phyloP scores from a whole-genome alignment of 2,797 vertebrate species.

The Notolepis coatsorum region DNA sequence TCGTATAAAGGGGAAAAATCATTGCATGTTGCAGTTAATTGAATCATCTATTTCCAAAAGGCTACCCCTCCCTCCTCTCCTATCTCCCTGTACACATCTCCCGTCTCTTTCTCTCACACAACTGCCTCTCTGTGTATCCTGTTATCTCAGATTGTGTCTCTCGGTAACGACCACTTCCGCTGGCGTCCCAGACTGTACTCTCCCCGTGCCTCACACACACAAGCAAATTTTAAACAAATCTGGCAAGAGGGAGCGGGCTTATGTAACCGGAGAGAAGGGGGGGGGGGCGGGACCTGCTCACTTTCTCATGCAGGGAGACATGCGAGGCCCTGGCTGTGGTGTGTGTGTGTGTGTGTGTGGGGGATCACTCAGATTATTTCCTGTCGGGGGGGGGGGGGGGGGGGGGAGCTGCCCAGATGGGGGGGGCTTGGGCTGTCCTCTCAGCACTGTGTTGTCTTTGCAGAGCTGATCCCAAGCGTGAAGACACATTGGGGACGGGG shows the following conservation, averaged over 20 bases:
- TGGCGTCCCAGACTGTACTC: slow-evolving; percentile 53
- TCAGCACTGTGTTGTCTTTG: slow-evolving; percentile 41
- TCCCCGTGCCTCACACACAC: slow-evolving; percentile 61
- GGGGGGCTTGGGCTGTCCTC: slow-evolving; percentile 19
- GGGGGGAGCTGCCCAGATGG: slow-evolving; percentile 15
- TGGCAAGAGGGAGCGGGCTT: slow-evolving; percentile 68
- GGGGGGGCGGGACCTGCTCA: slow-evolving; percentile 48
- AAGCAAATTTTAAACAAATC: slow-evolving; percentile 83
- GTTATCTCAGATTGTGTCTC: slow-evolving; percentile 57
- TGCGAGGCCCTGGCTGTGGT: slow-evolving; percentile 21
- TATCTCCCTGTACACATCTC: background rate
- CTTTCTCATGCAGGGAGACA: slow-evolving; percentile 50
- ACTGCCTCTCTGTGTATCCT: slow-evolving; percentile 50
- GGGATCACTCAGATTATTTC: too few relatives aligned
- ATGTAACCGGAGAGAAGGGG: slow-evolving; percentile 63
- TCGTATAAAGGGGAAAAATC: too few relatives aligned
- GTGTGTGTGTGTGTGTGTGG: slow-evolving; percentile 6
- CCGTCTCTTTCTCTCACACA: slow-evolving; percentile 47
- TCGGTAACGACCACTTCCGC: slow-evolving; percentile 67
- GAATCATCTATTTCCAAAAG: too few relatives aligned
- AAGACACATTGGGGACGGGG: too few relatives aligned
- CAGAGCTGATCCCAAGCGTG: slow-evolving; percentile 29
- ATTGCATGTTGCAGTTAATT: too few relatives aligned
- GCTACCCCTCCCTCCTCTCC: background rate
- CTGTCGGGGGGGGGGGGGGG: too few relatives aligned